These are phyloP conservation scores for Anguilla japonica DNA, from an alignment of 2,113 vertebrate species.

Conservation along the genomic window DNA sequence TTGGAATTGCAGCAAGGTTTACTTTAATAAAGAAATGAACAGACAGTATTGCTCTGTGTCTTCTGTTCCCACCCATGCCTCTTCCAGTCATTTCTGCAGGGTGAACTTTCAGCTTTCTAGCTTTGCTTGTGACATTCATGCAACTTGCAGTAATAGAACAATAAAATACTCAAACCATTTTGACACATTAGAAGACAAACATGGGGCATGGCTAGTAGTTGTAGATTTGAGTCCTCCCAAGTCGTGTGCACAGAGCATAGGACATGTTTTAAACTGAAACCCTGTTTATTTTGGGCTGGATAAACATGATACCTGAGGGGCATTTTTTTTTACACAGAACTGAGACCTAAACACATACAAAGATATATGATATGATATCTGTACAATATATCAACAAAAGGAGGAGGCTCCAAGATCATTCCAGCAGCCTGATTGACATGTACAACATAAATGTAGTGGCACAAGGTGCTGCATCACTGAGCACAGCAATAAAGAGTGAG, in stretches of 20 bases:
- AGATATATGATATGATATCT: neutral
- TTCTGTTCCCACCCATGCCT: neutral
- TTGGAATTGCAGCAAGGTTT: neutral
- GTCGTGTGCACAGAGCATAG: neutral
- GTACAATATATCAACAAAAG: neutral
- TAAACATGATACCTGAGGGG: neutral
- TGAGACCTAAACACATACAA: slow-evolving; percentile 10
- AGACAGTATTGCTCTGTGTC: neutral
- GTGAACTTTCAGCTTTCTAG: neutral
- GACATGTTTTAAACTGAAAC: neutral
- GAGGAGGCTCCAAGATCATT: neutral
- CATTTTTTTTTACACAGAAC: neutral
- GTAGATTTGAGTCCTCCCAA: neutral
- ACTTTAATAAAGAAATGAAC: neutral
- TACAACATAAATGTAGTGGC: neutral
- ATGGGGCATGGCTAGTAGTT: neutral
- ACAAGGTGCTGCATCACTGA: neutral
- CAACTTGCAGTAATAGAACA: neutral
- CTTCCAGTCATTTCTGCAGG: neutral
- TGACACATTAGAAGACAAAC: neutral
- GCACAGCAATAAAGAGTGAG: neutral
- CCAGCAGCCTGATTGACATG: neutral
- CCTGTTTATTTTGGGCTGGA: slow-evolving; percentile 12
- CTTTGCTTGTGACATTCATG: neutral
- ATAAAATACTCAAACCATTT: neutral